These are phyloP conservation scores for Xiphorhynchus elegans DNA, from an alignment of 2,113 vertebrate genomes.

Conservation along the genomic window DNA sequence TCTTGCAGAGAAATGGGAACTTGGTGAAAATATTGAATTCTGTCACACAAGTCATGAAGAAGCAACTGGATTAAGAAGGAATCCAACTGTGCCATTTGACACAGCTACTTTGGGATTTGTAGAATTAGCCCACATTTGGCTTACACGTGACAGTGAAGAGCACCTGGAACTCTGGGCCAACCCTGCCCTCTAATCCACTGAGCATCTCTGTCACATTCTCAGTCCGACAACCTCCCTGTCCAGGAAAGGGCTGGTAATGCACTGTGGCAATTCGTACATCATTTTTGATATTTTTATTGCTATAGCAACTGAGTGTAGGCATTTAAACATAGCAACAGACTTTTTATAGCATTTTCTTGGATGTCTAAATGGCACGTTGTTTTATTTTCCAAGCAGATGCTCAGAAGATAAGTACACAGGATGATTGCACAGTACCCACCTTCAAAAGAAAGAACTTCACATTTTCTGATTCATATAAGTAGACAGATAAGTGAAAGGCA, in stretches of 20 bases:
- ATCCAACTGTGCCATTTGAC: neutral
- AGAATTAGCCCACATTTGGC: neutral
- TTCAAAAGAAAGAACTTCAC: neutral
- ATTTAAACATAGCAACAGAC: slow-evolving; percentile 73
- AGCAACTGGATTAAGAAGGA: neutral
- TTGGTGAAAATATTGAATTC: neutral
- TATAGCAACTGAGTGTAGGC: slow-evolving; percentile 66
- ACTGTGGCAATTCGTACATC: neutral
- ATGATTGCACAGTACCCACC: neutral
- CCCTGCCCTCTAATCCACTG: neutral
- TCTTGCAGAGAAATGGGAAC: neutral
- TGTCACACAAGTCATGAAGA: neutral
- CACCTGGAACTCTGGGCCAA: neutral
- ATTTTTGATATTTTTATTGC: slow-evolving; percentile 66
- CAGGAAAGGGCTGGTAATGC: slow-evolving; percentile 45
- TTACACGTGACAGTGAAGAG: neutral
- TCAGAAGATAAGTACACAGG: slow-evolving; percentile 47
- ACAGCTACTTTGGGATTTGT: neutral
- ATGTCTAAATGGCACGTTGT: slow-evolving; percentile 59
- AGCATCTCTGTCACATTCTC: neutral
- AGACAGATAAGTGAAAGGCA: neutral
- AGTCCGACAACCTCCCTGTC: neutral
- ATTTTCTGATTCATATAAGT: neutral
- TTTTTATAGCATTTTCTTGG: slow-evolving; percentile 69
- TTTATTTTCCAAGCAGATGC: slow-evolving; percentile 69